Conservation (phyloP, 2,888 invertebrate species). For the Diadegma fenestrale region DNA sequence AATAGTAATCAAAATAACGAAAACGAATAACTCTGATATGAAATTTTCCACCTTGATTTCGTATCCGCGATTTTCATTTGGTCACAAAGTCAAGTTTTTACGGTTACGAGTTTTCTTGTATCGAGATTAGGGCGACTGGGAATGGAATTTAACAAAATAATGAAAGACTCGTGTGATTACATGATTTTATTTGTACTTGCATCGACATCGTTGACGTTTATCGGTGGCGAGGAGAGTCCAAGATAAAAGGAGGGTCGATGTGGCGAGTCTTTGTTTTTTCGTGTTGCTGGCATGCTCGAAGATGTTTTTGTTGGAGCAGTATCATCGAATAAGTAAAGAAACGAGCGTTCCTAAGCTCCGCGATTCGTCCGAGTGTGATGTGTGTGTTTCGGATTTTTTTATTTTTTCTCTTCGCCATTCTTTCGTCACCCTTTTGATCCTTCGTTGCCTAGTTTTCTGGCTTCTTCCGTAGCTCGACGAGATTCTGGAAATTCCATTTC, state of each 20-base stretch:
- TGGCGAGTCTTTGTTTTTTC: neutral
- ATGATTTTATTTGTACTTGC: constrained; percentile 15
- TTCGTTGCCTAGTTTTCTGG: neutral
- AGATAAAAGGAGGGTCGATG: constrained; percentile 17
- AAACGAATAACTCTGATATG: neutral
- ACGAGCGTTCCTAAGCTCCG: neutral
- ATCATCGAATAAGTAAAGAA: constrained; percentile 6
- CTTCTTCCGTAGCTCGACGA: neutral
- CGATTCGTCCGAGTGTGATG: neutral
- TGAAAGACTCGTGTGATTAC: constrained; percentile 4
- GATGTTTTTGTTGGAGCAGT: neutral
- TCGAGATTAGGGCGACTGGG: neutral
- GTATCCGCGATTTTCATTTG: neutral
- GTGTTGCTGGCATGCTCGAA: neutral
- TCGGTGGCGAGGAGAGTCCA: constrained; percentile 20
- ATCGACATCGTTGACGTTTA: constrained; percentile 35
- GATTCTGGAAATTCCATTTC: constrained; percentile 38
- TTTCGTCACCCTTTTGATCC: neutral
- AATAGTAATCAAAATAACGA: too few relatives aligned
- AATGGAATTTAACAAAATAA: neutral
- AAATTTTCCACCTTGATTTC: neutral
- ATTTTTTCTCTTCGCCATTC: neutral
- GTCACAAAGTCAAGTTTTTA: neutral
- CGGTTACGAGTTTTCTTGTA: neutral
- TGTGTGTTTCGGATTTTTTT: constrained; percentile 1